Evolutionary conservation across 1,140 invertebrate genomes (phyloP).

Genomic region (Scaptomyza graminum): DNA sequence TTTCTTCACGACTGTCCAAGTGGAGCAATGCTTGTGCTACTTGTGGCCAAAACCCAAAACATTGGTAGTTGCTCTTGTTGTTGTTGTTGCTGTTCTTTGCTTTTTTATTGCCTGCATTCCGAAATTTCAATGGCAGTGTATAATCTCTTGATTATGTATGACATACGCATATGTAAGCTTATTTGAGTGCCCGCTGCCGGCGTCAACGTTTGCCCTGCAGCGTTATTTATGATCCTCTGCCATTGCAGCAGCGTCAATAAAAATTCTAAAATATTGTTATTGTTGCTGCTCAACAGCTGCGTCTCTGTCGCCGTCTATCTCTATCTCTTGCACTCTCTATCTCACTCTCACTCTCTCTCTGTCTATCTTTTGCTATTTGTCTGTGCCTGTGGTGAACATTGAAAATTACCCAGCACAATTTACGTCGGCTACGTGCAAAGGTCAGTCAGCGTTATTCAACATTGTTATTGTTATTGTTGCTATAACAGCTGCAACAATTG

Average conservation of each 20-base stretch:
- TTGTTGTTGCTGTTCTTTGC: conserved; percentile 28
- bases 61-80: conserved; percentile 25
- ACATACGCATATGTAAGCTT: conserved; percentile 71
- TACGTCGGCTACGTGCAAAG: conserved; percentile 61
- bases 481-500: conserved; percentile 13
- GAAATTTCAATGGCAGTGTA: conserved; percentile 42
- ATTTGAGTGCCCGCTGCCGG: conserved; percentile 46
- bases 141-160: conserved; percentile 82
- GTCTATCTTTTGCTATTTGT: not conserved
- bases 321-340: not conserved
- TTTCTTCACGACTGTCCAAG: conserved; percentile 76
- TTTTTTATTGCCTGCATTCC: conserved; percentile 59
- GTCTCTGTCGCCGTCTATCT: conserved; percentile 6
- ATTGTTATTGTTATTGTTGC: conserved; percentile 30
- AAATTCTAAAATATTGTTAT: conserved; percentile 78
- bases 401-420: conserved; percentile 49
- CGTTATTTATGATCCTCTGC: conserved; percentile 67
- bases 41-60: conserved; percentile 24
- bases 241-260: conserved; percentile 64
- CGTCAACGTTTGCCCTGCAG: conserved; percentile 25
- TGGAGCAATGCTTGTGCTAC: conserved; percentile 58
- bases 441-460: conserved; percentile 57
- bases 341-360: not conserved
- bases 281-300: conserved; percentile 48
- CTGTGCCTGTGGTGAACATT: conserved; percentile 33